Base-by-base conservation (phyloP, 2,113 vertebrate species). In the Actenoides lindsayi region DNA sequence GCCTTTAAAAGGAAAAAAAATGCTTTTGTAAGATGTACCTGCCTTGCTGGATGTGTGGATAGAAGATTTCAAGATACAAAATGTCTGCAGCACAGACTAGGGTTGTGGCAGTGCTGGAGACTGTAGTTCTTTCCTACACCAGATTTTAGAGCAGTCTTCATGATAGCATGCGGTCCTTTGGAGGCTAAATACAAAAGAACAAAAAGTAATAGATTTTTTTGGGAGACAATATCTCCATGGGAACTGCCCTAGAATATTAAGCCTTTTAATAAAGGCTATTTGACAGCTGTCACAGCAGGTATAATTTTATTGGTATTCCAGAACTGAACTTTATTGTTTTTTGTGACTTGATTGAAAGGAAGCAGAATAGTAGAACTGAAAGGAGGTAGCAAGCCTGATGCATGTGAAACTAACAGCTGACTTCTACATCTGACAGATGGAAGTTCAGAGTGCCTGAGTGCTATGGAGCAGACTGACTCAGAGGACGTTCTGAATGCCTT, bases 371-470 rank as follows among this genome's bases (percentile, higher is more conserved):
- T 95, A 71, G 44, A 92, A 64, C 25, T 70, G 35, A 81, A 74
- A 63, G 46, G 35, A 59, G 53, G 12, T 84, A 33, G 51, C 24
- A 42, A 75, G 28, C 7, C 5, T 51, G 20, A n/a, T 92, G 19
- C 39, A 19, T 48, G 14, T 79, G 71, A 67, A 92, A 41, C 80
- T 94, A 87, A 96, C 87, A 89, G 57, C 24, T 90, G 59, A 62
- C 63, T 65, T 97, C 42, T 95, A 63, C 80, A 68, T 42, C 62
- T 91, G 93, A 44, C 97, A 99, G 99, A 99, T 98, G 98, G 98
- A 83, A 98, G 98, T 94, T 99, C 98, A 2, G 99, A 98, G 87
- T 99, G 99, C 89, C 97, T 97, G 48, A 99, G 99, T 96, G 97
- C 98, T 4, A 98, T 99, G 23, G 99, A 99, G 86, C 98, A 98